These are phyloP conservation scores for Etheostoma cragini DNA, from an alignment of 2,113 vertebrate genomes.

Conservation along the genomic window DNA sequence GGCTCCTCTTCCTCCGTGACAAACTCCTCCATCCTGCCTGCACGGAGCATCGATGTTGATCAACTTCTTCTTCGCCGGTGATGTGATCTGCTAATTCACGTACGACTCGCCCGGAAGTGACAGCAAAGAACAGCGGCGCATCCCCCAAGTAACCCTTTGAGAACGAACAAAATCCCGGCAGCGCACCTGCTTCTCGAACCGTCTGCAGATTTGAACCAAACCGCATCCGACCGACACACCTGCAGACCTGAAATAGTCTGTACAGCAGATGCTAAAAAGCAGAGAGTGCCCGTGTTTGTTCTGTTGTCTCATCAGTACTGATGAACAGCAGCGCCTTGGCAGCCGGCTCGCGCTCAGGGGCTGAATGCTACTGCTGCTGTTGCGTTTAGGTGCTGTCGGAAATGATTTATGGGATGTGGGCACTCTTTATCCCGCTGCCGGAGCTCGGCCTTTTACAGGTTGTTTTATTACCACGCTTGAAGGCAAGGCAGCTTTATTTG, in stretches of 20 bases:
- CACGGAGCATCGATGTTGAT: conserved; percentile 83
- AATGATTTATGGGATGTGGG: neutral
- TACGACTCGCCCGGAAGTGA: conserved; percentile 71
- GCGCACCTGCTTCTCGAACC: conserved; percentile 40
- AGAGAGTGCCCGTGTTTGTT: neutral
- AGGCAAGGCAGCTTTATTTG: too few species aligned
- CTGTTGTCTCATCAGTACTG: neutral
- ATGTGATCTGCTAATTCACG: conserved; percentile 40
- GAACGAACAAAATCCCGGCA: neutral
- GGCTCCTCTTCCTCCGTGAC: conserved; percentile 95
- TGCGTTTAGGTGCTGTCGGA: conserved; percentile 56
- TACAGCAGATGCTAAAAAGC: neutral
- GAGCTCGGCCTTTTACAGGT: neutral
- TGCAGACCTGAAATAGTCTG: neutral
- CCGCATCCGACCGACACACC: neutral
- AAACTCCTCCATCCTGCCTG: conserved; percentile 94
- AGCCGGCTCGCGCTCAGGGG: neutral
- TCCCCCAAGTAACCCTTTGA: conserved; percentile 24
- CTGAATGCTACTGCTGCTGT: conserved; percentile 39
- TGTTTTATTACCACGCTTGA: neutral
- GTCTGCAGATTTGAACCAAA: neutral
- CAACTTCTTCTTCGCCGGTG: conserved; percentile 32
- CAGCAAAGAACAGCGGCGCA: conserved; percentile 48
- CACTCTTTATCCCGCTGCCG: too few species aligned
- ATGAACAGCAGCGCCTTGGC: conserved; percentile 28